Conservation (phyloP, 92 coral and sea anemone genomes). For the Diadumene lineata region DNA sequence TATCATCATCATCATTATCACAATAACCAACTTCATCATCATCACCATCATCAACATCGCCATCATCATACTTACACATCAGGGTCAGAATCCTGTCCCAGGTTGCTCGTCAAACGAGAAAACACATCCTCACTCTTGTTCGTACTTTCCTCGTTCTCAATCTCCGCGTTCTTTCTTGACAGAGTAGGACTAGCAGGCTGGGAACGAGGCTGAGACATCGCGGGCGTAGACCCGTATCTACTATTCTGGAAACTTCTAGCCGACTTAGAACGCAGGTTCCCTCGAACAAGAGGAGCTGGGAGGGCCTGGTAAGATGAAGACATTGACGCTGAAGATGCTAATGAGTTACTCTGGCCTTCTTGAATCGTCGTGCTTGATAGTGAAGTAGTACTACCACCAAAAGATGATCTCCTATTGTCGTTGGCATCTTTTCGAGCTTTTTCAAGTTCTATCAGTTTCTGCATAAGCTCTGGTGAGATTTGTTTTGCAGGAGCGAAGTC, state of each 20-base stretch:
- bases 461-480: conserved; percentile 91
- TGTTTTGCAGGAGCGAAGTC: conserved; percentile 67
- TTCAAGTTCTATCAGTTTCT: conserved; percentile 87
- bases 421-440: conserved; percentile 78
- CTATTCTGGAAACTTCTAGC: conserved; percentile 84
- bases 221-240: conserved; percentile 56
- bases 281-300: conserved; percentile 81
- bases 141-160: conserved; percentile 28
- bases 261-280: conserved; percentile 89
- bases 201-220: conserved; percentile 65
- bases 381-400: conserved; percentile 23
- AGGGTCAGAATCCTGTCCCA: conserved; percentile 89
- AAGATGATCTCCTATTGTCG: conserved; percentile 24
- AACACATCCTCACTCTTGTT: conserved; percentile 85
- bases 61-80: conserved; percentile 94
- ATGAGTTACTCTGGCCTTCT: conserved; percentile 38
- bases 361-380: conserved; percentile 35
- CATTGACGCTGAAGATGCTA: too few relatives aligned
- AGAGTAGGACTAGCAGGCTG: conserved; percentile 93
- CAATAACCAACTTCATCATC: background rate
- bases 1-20: background rate
- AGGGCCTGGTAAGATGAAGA: conserved; percentile 18
- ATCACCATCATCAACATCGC: background rate
- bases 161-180: conserved; percentile 58
- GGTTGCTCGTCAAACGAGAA: conserved; percentile 90